Percentiles rank a stretch among this genome's conserved stretches.
phyloP scores from a whole-genome alignment of 2,797 vertebrate species.

The Okamejei kenojei region DNA sequence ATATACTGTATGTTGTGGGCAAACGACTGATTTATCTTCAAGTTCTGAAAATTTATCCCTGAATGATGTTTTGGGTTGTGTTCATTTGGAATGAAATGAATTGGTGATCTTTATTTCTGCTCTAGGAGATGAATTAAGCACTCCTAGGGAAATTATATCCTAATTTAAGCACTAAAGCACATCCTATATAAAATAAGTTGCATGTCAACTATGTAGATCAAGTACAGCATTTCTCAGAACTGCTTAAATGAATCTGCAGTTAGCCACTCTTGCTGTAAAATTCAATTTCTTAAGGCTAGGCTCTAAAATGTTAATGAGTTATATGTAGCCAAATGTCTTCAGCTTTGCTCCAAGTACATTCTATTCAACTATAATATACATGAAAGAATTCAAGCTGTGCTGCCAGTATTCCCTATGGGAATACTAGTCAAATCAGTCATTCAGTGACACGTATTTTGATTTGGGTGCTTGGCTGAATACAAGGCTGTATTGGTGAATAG shows the following conservation, averaged over 20 bases:
- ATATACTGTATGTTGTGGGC: neutral
- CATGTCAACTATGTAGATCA: neutral
- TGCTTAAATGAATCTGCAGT: neutral
- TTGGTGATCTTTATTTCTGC: too few species aligned
- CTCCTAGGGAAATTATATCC: neutral
- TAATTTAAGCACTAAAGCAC: slow-evolving; percentile 17
- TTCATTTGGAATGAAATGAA: too few species aligned
- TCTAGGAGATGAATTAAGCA: neutral
- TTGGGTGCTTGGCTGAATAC: too few species aligned
- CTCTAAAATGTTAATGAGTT: neutral
- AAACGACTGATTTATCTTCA: neutral
- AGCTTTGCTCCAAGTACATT: neutral
- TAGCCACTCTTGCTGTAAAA: neutral
- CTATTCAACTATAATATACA: neutral
- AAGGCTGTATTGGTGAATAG: too few species aligned
- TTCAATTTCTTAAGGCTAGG: neutral
- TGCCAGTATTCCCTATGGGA: neutral
- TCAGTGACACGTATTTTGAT: neutral
- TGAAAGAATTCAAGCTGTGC: neutral
- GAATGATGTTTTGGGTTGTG: neutral
- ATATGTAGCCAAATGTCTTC: neutral
- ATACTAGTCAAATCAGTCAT: neutral
- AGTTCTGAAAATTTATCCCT: neutral
- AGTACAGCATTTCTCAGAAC: slow-evolving; percentile 1
- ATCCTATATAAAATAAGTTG: slow-evolving; percentile 10